phyloP scores from a whole-genome alignment of 1,140 invertebrate genomes.

The Temnothorax curvispinosus region DNA sequence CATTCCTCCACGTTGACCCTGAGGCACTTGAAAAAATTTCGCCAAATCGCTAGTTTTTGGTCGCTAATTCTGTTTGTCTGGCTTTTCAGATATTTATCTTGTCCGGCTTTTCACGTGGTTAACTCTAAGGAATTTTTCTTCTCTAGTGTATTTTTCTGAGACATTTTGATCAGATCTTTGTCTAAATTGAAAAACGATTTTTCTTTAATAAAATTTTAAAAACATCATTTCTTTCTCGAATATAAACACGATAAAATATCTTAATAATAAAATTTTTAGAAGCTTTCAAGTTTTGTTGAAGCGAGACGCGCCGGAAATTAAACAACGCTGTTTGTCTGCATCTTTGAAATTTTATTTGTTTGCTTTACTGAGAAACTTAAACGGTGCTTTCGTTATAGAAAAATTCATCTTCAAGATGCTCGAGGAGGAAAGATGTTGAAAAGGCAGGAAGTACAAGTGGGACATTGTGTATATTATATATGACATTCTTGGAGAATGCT shows the following conservation, averaged over 20 bases:
- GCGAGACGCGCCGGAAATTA: background rate
- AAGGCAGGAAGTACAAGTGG: constrained; percentile 11
- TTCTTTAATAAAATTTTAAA: background rate
- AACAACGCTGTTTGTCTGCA: background rate
- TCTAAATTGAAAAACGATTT: background rate
- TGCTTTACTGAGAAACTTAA: background rate
- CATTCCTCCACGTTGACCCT: background rate
- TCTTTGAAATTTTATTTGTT: background rate
- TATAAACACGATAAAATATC: background rate
- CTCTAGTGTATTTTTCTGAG: background rate
- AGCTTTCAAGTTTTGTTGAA: background rate
- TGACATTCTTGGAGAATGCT: constrained; percentile 25
- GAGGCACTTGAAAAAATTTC: constrained; percentile 16
- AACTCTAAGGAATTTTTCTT: background rate
- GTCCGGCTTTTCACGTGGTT: background rate
- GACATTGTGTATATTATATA: background rate
- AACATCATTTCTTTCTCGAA: background rate
- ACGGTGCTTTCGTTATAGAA: background rate
- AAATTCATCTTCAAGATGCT: background rate
- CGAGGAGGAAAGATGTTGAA: background rate
- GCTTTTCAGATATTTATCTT: background rate
- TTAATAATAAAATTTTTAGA: background rate
- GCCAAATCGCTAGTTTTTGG: background rate
- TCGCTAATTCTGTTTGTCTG: background rate
- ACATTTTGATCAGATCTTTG: background rate